Evolutionary conservation across 2,113 vertebrate species (phyloP), one percentile per base, ranked within the genome.

Genomic region (Aspiorhynchus laticeps): DNA sequence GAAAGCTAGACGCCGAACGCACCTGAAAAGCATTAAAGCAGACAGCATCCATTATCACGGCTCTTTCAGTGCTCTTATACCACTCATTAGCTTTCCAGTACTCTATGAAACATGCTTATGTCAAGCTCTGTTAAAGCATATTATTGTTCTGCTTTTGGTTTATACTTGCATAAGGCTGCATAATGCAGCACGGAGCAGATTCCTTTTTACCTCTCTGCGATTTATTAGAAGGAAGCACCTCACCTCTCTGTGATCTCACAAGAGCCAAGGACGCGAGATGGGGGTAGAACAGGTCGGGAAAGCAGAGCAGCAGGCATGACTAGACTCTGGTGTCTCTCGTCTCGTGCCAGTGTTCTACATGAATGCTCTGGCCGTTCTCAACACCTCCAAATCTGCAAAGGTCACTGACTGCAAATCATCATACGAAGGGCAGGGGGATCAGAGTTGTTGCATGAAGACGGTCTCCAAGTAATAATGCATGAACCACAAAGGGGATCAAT

Each of bases 371-470:
- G 21, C 82, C 21, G 11, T 84, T 84, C 33, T 73, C 24, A 84
- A 84, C 80, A 77, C 53, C 61, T 75, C 61, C 79, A 71, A 12
- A 79, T 65, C 83, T 69, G 46, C 77, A 86, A 75, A 48, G 87
- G 87, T 79, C 79, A 67, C 61, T 67, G 48, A 69, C 85, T 83
- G 61, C 79, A 86, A 82, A 86, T 88, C 73, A n/a, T 51, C 17
- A 59, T 67, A 80, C 2, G 77, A 86, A 76, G 26, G 28, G 56
- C 38, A 31, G 14, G 31, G 41, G 28, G 38, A 51, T 33, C 78
- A 31, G 36, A 36, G 28, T 63, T 28, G 38, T 31, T 75, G 33
- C 41, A 28, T 28, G 46, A 84, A 84, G 71, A 46, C 2, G 3
- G 33, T 38, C 65, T 83, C 7, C 26, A 15, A n/a, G 56, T 38